Conservation (phyloP, 30 jellyfish, hydroid and myxozoan species). For the Pseudorhiza aurosa region DNA sequence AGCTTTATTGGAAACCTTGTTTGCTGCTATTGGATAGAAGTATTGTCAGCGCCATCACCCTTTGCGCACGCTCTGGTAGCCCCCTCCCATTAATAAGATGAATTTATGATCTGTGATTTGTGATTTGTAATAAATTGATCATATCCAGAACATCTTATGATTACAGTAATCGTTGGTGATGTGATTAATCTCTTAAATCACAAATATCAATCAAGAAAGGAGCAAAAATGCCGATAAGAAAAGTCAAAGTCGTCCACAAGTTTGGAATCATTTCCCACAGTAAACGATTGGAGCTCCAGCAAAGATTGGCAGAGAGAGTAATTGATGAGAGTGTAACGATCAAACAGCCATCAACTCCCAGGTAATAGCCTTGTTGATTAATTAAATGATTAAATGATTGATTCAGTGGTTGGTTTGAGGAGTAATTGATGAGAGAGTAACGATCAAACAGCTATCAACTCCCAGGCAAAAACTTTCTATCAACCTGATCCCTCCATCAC, state of each 20-base stretch:
- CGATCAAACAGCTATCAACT: not conserved
- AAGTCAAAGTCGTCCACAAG: slow-evolving; percentile 41
- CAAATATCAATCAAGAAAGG: no score
- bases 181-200: no score
- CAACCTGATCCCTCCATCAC: not conserved
- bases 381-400: not conserved
- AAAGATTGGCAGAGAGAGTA: slow-evolving; percentile 40
- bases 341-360: not conserved
- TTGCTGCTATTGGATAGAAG: no score
- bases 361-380: not conserved
- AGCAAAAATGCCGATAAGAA: slow-evolving; percentile 43
- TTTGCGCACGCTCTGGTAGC: no score
- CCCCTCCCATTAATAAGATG: no score
- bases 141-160: no score
- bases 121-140: no score
- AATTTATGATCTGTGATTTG: no score
- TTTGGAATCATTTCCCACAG: slow-evolving; percentile 69
- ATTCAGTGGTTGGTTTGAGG: slow-evolving; percentile 28
- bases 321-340: slow-evolving; percentile 29
- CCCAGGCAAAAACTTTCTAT: not conserved
- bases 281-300: slow-evolving; percentile 51
- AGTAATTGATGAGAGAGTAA: slow-evolving; percentile 31
- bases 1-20: no score
- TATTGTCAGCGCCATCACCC: no score
- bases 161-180: no score